Evolutionary conservation across 2,888 invertebrate species (phyloP).

Genomic region (Hanleya hanleyi): DNA sequence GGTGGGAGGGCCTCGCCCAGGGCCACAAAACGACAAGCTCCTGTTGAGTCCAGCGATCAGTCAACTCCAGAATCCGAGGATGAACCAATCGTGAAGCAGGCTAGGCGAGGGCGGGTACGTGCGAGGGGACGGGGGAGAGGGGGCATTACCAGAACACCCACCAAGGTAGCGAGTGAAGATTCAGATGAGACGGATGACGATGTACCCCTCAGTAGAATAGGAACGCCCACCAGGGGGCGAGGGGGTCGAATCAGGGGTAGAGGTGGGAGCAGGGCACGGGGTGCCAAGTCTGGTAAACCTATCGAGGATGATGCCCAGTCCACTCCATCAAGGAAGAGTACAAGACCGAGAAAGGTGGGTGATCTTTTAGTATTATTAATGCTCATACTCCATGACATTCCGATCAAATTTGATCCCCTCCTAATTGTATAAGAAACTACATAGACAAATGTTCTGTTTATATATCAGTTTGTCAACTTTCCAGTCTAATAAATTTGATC

Average conservation of each 20-base stretch:
- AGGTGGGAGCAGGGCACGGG: background rate
- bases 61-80: background rate
- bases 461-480: too few species aligned
- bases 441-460: too few species aligned
- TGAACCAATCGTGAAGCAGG: conserved; percentile 1
- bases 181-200: background rate
- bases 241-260: background rate
- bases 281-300: background rate
- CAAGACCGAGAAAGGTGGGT: background rate
- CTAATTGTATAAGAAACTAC: too few species aligned
- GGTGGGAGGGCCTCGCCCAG: background rate
- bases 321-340: background rate
- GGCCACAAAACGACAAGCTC: background rate
- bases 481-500: too few species aligned
- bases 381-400: too few species aligned
- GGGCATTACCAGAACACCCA: background rate
- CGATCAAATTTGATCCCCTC: too few species aligned
- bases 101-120: background rate
- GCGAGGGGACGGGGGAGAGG: background rate
- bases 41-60: background rate
- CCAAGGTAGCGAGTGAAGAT: background rate
- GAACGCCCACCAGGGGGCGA: background rate
- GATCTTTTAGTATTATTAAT: too few species aligned
- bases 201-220: background rate
- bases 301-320: background rate